Conservation (phyloP, 2,113 vertebrate genomes). For the Mustelus asterias region DNA sequence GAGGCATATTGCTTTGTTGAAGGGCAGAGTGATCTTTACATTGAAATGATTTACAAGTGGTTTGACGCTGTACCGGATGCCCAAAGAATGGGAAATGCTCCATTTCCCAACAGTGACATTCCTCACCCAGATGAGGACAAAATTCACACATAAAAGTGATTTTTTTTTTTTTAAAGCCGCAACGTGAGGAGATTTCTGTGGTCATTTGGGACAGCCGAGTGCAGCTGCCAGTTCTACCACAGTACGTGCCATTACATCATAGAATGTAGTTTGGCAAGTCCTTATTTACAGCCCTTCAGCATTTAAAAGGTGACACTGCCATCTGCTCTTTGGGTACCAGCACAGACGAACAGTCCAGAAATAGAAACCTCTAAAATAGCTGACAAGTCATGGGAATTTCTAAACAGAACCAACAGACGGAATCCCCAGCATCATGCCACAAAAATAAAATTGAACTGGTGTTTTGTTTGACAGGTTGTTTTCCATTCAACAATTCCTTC, state of each 20-base stretch:
- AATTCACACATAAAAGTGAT: background rate
- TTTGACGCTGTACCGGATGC: background rate
- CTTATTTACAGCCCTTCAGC: constrained; percentile 16
- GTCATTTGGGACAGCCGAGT: background rate
- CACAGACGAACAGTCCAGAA: constrained; percentile 1
- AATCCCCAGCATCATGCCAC: constrained; percentile 11
- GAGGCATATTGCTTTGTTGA: background rate
- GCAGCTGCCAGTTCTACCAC: background rate
- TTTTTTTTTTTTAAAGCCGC: background rate
- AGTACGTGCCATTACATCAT: background rate
- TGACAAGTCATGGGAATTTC: constrained; percentile 25
- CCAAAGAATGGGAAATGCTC: background rate
- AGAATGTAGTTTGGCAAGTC: constrained; percentile 2
- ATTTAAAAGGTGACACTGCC: constrained; percentile 18
- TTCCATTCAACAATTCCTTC: background rate
- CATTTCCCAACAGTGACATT: background rate
- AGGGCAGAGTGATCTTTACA: background rate
- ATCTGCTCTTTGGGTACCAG: constrained; percentile 2
- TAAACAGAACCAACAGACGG: constrained; percentile 14
- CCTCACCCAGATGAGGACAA: background rate
- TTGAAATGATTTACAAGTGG: background rate
- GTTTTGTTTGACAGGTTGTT: background rate
- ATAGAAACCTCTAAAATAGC: constrained; percentile 26
- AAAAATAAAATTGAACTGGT: constrained; percentile 10
- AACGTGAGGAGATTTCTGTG: background rate